These are phyloP conservation scores for Lasioglossum figueresi DNA, from an alignment of 2,888 invertebrate species.

Conservation along the genomic window DNA sequence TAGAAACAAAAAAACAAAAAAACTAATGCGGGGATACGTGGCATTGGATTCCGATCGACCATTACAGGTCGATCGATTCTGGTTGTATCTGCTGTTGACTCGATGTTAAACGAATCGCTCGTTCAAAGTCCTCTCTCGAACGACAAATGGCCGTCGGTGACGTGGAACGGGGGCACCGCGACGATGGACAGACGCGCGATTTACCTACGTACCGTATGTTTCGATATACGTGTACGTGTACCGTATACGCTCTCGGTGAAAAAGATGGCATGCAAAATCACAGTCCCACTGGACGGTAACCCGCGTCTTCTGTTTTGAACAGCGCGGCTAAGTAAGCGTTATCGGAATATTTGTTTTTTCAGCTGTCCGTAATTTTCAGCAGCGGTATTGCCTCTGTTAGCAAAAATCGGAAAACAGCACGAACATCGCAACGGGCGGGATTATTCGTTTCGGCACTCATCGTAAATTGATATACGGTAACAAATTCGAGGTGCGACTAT, in stretches of 20 bases:
- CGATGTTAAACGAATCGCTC: slow-evolving; percentile 72
- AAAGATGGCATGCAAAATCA: not conserved
- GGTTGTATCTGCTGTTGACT: slow-evolving; percentile 74
- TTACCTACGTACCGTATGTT: slow-evolving; percentile 9
- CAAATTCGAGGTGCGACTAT: no score
- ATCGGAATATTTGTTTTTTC: no score
- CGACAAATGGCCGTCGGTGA: slow-evolving; percentile 68
- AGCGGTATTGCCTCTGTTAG: no score
- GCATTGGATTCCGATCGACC: slow-evolving; percentile 70
- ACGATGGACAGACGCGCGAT: slow-evolving; percentile 24
- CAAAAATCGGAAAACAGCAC: no score
- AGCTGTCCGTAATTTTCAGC: no score
- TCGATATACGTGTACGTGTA: not conserved
- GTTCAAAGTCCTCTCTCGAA: slow-evolving; percentile 57
- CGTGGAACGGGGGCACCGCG: slow-evolving; percentile 47
- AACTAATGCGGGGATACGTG: slow-evolving; percentile 67
- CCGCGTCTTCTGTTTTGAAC: no score
- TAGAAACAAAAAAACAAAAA: slow-evolving; percentile 65
- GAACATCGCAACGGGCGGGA: no score
- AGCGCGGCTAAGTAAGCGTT: no score
- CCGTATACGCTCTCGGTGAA: not conserved
- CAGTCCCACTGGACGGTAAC: no score
- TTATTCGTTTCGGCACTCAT: no score
- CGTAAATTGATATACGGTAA: no score
- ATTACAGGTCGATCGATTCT: slow-evolving; percentile 71